phyloP scores from a whole-genome alignment of 2,113 vertebrate genomes.

The Geothlypis trichas region DNA sequence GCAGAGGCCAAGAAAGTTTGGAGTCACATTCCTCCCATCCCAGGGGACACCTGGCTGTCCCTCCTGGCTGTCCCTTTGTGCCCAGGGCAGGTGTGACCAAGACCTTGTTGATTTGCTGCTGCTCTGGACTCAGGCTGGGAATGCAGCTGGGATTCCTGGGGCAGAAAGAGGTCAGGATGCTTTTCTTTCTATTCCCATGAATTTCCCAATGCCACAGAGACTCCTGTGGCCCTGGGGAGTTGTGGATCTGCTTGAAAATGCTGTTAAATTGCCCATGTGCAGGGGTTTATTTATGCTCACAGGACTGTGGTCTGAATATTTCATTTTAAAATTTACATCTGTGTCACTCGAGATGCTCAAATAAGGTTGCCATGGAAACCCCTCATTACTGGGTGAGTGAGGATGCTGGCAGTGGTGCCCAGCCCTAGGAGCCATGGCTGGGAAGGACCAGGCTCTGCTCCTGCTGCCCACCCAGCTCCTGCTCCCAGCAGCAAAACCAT shows the following conservation, averaged over 20 bases:
- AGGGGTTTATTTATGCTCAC: neutral
- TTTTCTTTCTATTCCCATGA: neutral
- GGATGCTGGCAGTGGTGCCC: conserved; percentile 34
- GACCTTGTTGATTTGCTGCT: neutral
- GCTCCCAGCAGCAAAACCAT: rapidly evolving
- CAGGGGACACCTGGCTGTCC: too few relatives aligned
- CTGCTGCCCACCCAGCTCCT: rapidly evolving
- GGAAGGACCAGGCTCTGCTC: neutral
- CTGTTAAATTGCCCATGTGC: conserved; percentile 14
- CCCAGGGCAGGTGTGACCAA: neutral
- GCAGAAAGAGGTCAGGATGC: neutral
- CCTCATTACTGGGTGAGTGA: conserved; percentile 40
- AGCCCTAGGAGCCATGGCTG: neutral
- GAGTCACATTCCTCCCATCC: rapidly evolving
- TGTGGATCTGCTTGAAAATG: neutral
- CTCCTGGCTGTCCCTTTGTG: neutral
- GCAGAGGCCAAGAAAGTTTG: neutral
- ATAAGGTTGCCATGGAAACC: conserved; percentile 77
- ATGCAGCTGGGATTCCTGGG: neutral
- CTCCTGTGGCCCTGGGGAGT: neutral
- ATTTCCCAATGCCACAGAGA: neutral
- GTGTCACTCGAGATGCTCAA: conserved; percentile 50
- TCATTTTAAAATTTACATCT: conserved; percentile 61
- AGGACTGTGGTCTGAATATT: conserved; percentile 54
- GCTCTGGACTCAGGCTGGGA: neutral